Evolutionary conservation across 2,797 vertebrate genomes (phyloP), one percentile per base, ranked within the genome.

Genomic region (Kryptopterus vitreolus): DNA sequence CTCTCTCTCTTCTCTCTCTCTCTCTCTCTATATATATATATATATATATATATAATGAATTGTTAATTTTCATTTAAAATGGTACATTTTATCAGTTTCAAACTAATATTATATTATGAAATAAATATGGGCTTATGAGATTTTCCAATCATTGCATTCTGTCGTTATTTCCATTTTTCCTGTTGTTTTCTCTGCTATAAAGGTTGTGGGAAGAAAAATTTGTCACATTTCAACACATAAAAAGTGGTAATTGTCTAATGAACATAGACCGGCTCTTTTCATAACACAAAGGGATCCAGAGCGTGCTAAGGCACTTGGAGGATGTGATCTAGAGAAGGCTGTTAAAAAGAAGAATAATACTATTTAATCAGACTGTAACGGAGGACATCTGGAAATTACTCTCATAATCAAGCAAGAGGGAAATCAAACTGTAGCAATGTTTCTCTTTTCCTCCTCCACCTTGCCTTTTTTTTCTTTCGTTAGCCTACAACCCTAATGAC

Each of bases 361-460:
- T 88, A 91, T 91, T 87, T 94, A 90, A 93, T 93, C 90, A 91
- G 90, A 82, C 90, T 84, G 83, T 89, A 90, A 91, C 90, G 89
- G 87, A 86, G 88, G 88, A 95, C 96, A 96, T 96, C 95, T 96
- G 96, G 95, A 95, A 93, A 93, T 91, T 93, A 95, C 92, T 93
- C 92, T 92, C 93, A 94, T 93, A 94, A 95, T 92, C 94, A 94
- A 92, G 93, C 89, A 86, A 93, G 90, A 92, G 74, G 90, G 90
- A 95, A 96, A 95, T 94, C 91, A 93, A 95, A 95, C 90, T 91
- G 86, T 90, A 93, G 91, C 87, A 84, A 88, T 92, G 91, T 90
- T 81, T 80, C 68, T 81, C 86, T 86, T 76, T 63, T 53, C 29
- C 71, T 76, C 84, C 81, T 84, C 55, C 76, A 63, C 58, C 76